Conservation (phyloP, 1,140 invertebrate species). For the Calycopis cecrops region DNA sequence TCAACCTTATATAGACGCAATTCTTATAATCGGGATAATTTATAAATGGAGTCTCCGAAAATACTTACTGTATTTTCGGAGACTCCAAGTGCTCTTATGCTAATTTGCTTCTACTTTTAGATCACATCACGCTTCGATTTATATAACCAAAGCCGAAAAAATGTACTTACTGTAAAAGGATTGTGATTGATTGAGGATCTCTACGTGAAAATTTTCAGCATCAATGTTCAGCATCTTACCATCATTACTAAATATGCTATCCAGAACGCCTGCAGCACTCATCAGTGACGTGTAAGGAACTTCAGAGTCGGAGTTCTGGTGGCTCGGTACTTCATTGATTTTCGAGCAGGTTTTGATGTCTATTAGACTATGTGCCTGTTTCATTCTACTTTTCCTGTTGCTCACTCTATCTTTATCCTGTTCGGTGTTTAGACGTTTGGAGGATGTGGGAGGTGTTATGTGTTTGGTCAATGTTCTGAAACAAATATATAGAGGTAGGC, state of each 20-base stretch:
- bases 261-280: slow-evolving; percentile 49
- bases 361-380: slow-evolving; percentile 54
- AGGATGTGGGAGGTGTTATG: slow-evolving; percentile 67
- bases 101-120: no score
- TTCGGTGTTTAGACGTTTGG: slow-evolving; percentile 39
- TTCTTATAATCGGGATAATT: no score
- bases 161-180: no score
- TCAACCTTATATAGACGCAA: no score
- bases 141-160: no score
- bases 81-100: no score
- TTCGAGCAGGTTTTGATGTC: slow-evolving; percentile 58
- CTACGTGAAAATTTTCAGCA: no score
- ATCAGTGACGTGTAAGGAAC: slow-evolving; percentile 64
- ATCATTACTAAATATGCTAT: slow-evolving; percentile 51
- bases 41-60: no score
- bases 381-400: slow-evolving; percentile 61
- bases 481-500: slow-evolving; percentile 5
- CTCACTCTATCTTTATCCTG: slow-evolving; percentile 52
- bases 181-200: no score
- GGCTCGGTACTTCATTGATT: slow-evolving; percentile 39
- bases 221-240: slow-evolving; percentile 33
- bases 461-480: slow-evolving; percentile 69
- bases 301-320: slow-evolving; percentile 61
- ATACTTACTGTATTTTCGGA: no score
- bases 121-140: no score